Base-by-base conservation (phyloP, 2,113 vertebrate genomes). In the Micronisus gabar region DNA sequence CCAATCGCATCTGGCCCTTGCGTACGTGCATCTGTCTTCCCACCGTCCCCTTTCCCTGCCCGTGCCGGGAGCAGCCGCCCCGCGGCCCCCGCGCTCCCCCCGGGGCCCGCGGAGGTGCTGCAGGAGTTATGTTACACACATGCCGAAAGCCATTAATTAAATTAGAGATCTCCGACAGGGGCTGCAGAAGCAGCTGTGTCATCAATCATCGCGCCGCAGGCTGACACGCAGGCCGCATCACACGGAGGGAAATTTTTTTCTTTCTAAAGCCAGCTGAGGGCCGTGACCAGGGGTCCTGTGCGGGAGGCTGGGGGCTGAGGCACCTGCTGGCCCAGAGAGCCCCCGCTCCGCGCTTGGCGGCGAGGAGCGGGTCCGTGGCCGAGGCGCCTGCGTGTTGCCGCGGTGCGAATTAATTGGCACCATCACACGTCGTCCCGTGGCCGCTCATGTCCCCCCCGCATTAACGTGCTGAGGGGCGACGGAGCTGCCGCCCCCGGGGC, bases 141-240 rank as follows among this genome's bases (percentile, higher is more conserved):
- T 16, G 85, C 92, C 47, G 10, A 95, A 68, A 94, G 86, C 90
- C 95, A 97, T 97, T 98, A 97, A 97, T 96, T 98, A 97, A 97
- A 98, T 97, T 90, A 97, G 92, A 90, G 92, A 41, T 76, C 96
- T 88, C 86, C 15, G 29, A 23, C 90, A 30, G 95, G 63, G 81
- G 47, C 53, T 59, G 74, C 94, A 50, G 91, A 17, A 65, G 95
- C 94, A 96, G 91, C 86, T 85, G 96, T 71, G 91, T 38, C 96
- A 97, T 98, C 96, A 95, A 94, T 98, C 97, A 97, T 21, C 21
- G 4, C 9, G 74, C 88, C 23, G 63, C 81, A 48, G 97, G 94
- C 93, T 91, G 97, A 82, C 83, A 93, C 13, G 3, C n/a, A 2
- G 41, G 41, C 92, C 2, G 9, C 84, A 58, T 72, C 85, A 7